phyloP scores from a whole-genome alignment of 1,140 invertebrate genomes.

The Aphelenchoides avenae region DNA sequence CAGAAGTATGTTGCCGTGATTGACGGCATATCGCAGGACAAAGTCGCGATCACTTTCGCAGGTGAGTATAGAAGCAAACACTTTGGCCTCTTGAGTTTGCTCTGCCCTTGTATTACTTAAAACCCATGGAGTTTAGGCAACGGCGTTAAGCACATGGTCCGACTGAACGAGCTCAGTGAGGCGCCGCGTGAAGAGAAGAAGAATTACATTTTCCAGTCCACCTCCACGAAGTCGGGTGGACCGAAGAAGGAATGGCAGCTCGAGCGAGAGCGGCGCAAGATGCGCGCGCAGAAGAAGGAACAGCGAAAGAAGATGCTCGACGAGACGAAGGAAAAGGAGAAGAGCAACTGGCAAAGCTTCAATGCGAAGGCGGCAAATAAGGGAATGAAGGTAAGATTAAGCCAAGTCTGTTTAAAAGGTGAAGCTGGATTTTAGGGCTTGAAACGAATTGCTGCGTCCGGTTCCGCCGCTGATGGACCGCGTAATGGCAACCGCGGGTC shows the following conservation, averaged over 20 bases:
- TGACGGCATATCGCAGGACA: constrained; percentile 47
- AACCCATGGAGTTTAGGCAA: constrained; percentile 36
- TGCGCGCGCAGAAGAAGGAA: constrained; percentile 42
- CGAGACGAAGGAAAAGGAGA: constrained; percentile 39
- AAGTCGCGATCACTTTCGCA: constrained; percentile 43
- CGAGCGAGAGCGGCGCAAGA: constrained; percentile 40
- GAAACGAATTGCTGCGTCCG: constrained; percentile 31
- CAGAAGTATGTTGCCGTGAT: constrained; percentile 41
- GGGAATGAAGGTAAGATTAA: constrained; percentile 33
- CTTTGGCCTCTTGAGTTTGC: no score
- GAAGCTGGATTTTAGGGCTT: constrained; percentile 29
- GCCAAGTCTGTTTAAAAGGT: constrained; percentile 3
- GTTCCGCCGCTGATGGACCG: constrained; percentile 40
- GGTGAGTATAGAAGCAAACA: no score
- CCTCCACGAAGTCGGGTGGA: constrained; percentile 6
- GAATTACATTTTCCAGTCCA: constrained; percentile 40
- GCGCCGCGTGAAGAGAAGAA: constrained; percentile 43
- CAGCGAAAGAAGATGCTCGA: constrained; percentile 36
- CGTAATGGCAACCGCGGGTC: background rate
- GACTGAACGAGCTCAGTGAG: constrained; percentile 25
- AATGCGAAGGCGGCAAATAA: constrained; percentile 36
- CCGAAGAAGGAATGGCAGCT: constrained; percentile 46
- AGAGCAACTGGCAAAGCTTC: constrained; percentile 47
- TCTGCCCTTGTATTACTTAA: no score
- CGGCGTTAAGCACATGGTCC: constrained; percentile 42